Evolutionary conservation across 2,888 invertebrate genomes (phyloP).

Genomic region (Orchesella flavescens): DNA sequence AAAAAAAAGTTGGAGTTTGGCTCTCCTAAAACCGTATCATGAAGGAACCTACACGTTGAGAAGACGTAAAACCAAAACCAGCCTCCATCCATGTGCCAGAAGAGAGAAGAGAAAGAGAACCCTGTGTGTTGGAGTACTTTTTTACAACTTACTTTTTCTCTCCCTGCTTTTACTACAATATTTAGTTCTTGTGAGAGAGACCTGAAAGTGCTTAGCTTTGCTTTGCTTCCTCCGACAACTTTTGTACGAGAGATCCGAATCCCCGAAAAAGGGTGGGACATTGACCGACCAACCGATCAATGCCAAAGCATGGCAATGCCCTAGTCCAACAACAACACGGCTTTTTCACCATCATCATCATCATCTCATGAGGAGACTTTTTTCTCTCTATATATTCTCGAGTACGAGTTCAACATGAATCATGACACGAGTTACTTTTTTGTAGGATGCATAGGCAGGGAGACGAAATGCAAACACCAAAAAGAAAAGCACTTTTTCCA

Average conservation of each 20-base stretch:
- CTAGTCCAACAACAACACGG: slow-evolving; percentile 63
- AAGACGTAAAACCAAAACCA: slow-evolving; percentile 57
- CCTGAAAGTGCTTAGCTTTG: slow-evolving; percentile 41
- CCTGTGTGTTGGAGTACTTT: slow-evolving; percentile 41
- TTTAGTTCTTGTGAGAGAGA: slow-evolving; percentile 14
- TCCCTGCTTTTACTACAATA: background rate
- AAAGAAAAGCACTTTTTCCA: slow-evolving; percentile 21
- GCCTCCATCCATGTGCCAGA: slow-evolving; percentile 54
- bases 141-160: slow-evolving; percentile 56
- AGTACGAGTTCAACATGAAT: slow-evolving; percentile 38
- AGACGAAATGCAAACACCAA: no score
- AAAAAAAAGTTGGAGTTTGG: no score
- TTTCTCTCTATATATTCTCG: background rate
- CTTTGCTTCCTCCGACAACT: slow-evolving; percentile 60
- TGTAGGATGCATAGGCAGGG: no score
- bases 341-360: slow-evolving; percentile 11
- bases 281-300: slow-evolving; percentile 72
- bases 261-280: slow-evolving; percentile 70
- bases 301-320: slow-evolving; percentile 70
- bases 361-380: slow-evolving; percentile 54
- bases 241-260: slow-evolving; percentile 65
- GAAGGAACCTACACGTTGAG: no score
- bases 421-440: slow-evolving; percentile 51
- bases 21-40: no score
- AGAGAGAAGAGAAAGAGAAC: slow-evolving; percentile 38